Evolutionary conservation across 1,140 invertebrate genomes (phyloP).

Genomic region (Drosophila murphyi): DNA sequence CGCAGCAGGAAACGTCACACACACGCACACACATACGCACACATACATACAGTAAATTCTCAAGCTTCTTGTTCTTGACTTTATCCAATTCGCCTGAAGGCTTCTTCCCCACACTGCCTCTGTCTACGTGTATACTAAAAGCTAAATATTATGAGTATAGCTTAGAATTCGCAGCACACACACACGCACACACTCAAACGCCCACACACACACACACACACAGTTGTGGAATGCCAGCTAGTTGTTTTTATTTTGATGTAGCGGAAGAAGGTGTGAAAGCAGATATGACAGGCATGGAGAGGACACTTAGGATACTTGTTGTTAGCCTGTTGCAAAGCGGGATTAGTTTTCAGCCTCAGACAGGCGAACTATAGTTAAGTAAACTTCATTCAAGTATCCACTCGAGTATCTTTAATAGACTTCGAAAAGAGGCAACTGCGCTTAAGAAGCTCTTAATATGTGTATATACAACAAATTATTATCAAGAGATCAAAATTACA

Average conservation of each 20-base stretch:
- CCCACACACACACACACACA: constrained; percentile 2
- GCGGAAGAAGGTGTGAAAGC: constrained; percentile 22
- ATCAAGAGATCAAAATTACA: too few species aligned
- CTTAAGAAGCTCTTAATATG: too few species aligned
- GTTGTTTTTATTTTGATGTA: constrained; percentile 5
- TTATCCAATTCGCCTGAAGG: constrained; percentile 64
- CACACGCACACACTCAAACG: background rate
- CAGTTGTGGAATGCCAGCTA: background rate
- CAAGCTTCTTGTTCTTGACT: constrained; percentile 34
- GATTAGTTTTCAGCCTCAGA: constrained; percentile 7
- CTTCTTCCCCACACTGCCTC: constrained; percentile 26
- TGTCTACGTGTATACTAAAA: constrained; percentile 18
- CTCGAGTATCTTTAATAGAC: too few species aligned
- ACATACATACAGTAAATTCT: constrained; percentile 13
- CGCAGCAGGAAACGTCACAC: constrained; percentile 18
- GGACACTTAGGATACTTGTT: constrained; percentile 22
- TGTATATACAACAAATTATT: too few species aligned
- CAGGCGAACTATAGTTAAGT: background rate
- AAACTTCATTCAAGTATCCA: background rate
- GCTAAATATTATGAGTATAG: constrained; percentile 60
- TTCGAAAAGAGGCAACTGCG: too few species aligned
- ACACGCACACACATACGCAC: constrained; percentile 5
- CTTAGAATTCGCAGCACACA: constrained; percentile 40
- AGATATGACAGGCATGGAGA: constrained; percentile 24
- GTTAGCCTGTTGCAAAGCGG: constrained; percentile 34